Evolutionary conservation across 1,140 invertebrate species (phyloP), one percentile per base, ranked within the genome.

Genomic region (Bombus sibiricus): DNA sequence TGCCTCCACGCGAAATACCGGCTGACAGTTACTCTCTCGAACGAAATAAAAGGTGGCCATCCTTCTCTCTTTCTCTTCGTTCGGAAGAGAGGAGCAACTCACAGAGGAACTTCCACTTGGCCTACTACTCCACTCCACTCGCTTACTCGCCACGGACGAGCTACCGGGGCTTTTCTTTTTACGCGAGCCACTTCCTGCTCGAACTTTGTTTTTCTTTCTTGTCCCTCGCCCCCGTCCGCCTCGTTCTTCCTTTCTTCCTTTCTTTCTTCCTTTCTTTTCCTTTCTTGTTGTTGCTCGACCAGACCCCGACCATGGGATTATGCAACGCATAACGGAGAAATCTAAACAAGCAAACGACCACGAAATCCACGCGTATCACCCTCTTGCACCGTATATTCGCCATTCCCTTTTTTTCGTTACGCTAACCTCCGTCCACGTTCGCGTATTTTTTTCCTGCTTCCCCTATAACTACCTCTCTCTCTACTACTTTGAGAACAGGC

Each of bases 71-170:
- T 62, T 39, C 28, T 41, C 64, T 64, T 75, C 9, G 69, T 53
- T 71, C 86, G 81, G 78, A 86, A 89, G 84, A 88, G 89, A 83
- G 69, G 87, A 83, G 75, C 73, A 84, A 83, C 87, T 83, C 74
- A 53, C 78, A 66, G 86, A 90, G 88, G 92, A 92, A 88, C 92
- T 93, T 93, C 93, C 93, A 93, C 92, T 94, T 94, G 93, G 93
- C 93, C 93, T 94, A 94, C 93, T 94, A 94, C 93, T 94, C 93
- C 92, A 93, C 91, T 94, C 90, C 87, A 82, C 89, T 86, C 80
- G 69, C 69, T 82, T 68, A 90, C 87, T 91, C 88, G 86, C 89
- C 89, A 87, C 88, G 91, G 86, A 88, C 91, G 86, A 86, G 86
- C 87, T 89, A 91, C 88, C 83, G 84, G 66, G 89, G 92, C 91